Percentiles rank a stretch among this genome's conserved stretches.
Conservation (phyloP, 1,140 invertebrate genomes). For the Rhopalosiphum padi region DNA sequence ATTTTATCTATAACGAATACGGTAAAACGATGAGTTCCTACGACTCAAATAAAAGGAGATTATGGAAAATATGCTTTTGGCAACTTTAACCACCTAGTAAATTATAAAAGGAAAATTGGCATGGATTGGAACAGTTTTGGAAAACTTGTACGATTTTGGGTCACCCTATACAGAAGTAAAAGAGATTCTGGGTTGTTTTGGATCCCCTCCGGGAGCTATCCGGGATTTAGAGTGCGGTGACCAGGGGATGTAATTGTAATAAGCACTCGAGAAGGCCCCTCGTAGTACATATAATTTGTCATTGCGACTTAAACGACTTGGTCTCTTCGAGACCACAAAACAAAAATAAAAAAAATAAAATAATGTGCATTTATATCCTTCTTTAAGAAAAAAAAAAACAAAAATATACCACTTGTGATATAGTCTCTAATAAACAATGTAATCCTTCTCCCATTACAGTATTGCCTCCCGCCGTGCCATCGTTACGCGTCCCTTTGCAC, state of each 20-base stretch:
- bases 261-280: slow-evolving; percentile 48
- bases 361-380: slow-evolving; percentile 21
- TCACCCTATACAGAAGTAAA: slow-evolving; percentile 6
- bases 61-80: slow-evolving; percentile 9
- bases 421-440: slow-evolving; percentile 38
- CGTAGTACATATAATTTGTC: slow-evolving; percentile 47
- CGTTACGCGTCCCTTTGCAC: background rate
- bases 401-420: background rate
- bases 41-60: background rate
- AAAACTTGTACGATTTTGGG: slow-evolving; percentile 9
- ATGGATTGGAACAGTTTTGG: slow-evolving; percentile 3
- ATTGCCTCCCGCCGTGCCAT: background rate
- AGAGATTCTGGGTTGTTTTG: slow-evolving; percentile 37
- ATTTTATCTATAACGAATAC: background rate
- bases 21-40: background rate
- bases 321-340: slow-evolving; percentile 24
- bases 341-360: background rate
- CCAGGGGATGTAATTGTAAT: slow-evolving; percentile 56
- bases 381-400: background rate
- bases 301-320: slow-evolving; percentile 48
- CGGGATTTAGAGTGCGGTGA: slow-evolving; percentile 45
- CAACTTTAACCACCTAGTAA: background rate
- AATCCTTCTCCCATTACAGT: slow-evolving; percentile 21
- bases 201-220: slow-evolving; percentile 46
- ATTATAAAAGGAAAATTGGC: slow-evolving; percentile 12